Conservation (phyloP, 2,888 invertebrate species). For the Phortica okadai region DNA sequence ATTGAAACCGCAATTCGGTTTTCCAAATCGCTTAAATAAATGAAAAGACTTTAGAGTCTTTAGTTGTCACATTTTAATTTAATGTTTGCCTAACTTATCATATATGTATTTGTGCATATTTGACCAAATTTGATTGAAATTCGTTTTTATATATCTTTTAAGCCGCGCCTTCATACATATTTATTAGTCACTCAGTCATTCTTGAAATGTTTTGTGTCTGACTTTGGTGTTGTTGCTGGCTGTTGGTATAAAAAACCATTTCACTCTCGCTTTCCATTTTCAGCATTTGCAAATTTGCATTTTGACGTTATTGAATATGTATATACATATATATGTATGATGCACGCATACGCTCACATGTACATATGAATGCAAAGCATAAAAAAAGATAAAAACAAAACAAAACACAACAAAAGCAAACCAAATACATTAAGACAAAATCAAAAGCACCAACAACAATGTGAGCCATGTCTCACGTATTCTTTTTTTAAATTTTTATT, state of each 20-base stretch:
- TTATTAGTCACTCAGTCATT: background rate
- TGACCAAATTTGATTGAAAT: no score
- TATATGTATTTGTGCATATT: no score
- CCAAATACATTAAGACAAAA: constrained; percentile 37
- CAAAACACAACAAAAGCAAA: constrained; percentile 38
- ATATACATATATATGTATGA: constrained; percentile 60
- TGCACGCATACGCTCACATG: background rate
- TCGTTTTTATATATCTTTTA: no score
- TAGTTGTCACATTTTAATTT: no score
- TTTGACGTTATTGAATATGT: constrained; percentile 67
- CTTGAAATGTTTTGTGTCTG: constrained; percentile 11
- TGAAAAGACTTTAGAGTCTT: no score
- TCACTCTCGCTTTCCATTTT: constrained; percentile 66
- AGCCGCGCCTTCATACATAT: background rate
- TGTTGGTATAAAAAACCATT: constrained; percentile 40
- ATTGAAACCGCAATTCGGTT: no score
- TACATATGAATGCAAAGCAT: background rate
- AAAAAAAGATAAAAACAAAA: constrained; percentile 5
- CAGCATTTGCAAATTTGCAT: constrained; percentile 66
- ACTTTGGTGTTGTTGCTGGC: background rate
- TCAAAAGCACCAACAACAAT: constrained; percentile 34
- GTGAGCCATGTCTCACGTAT: constrained; percentile 61
- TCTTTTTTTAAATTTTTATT: constrained; percentile 49
- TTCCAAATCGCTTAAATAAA: no score
- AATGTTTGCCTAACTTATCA: no score